Evolutionary conservation across 1,140 invertebrate genomes (phyloP), one percentile per base, ranked within the genome.

Genomic region (Ceratoteleas bidentatus): DNA sequence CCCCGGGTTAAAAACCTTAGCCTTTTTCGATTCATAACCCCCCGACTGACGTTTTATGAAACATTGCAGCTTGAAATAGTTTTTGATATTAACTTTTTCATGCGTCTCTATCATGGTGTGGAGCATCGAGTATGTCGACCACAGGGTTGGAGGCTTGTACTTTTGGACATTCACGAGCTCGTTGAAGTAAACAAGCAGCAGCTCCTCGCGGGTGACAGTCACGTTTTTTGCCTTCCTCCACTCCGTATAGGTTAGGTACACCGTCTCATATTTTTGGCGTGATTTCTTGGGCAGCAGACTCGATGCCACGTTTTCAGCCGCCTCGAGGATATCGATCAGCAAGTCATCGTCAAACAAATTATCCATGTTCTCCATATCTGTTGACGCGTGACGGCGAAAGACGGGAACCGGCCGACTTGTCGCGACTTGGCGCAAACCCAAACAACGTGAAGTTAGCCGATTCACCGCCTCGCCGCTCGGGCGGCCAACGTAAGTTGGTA

Each of bases 381-480:
- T n/a, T n/a, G n/a, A 43, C 40, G 40, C 40, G 40, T 43, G 11
- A 43, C 9, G 8, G 40, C 40, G 40, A 43, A 43, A 7, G 8
- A 11, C 40, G n/a, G n/a, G 9, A 43, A 11, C 40, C 40, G 40
- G n/a, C 40, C 8, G 2, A 43, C n/a, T 4, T 43, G 40, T 11
- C 11, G 40, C 40, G 4, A 11, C 8, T 43, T 43, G n/a, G n/a
- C n/a, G n/a, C n/a, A n/a, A n/a, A n/a, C n/a, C n/a, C n/a, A n/a
- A n/a, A n/a, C n/a, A n/a, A 43, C 40, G 9, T 43, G 40, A 43
- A 43, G 40, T 43, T 43, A 43, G 40, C 40, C n/a, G n/a, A 43
- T 43, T 11, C 40, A 43, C 6, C 11, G 11, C 40, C 40, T 7
- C 11, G 40, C 40, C 40, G 3, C 40, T 43, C 11, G 40, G 9